Evolutionary conservation across 2,113 vertebrate genomes (phyloP), one percentile per base, ranked within the genome.

Genomic region (Cercopithecus mona): DNA sequence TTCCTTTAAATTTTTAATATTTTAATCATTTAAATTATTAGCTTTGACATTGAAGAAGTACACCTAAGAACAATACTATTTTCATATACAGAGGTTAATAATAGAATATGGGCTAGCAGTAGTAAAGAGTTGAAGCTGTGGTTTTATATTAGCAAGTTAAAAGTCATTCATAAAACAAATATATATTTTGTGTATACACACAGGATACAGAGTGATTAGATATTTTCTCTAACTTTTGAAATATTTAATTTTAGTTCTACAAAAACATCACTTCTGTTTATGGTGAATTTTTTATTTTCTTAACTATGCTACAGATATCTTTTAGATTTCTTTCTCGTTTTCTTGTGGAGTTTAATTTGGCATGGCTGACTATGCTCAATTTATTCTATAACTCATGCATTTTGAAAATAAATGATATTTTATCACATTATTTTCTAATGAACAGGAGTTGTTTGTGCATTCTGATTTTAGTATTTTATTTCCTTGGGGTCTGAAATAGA

Each of bases 361-460:
- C 94, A 88, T 35, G 30, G 52, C 94, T 64, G 6, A 52, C 2
- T 96, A 52, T 96, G 59, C 96, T 97, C 94, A 98, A 35, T 87
- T 30, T 94, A 45, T 96, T 97, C 68, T 72, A 55, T 17, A 94
- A 57, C 95, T 95, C 82, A 88, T 76, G 30, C 12, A 92, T 98
- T 98, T 97, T 6, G 0, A 95, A 97, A 81, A 98, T n/a, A 85
- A 95, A 94, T 96, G 90, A 38, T 78, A 48, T 94, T 75, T 95
- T 96, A 68, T 35, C 16, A 0, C 80, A 52, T 96, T 97, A 92
- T 98, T 93, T 81, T 96, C 80, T 93, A 96, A 92, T 38, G 94
- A 94, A 93, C 57, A 94, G 55, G 78, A 90, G 79, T 55, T 93
- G 20, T 59, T 96, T 94, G 38, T 81, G 61, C 76, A 86, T 97